These are phyloP conservation scores for Venusia cambrica DNA, from an alignment of 2,888 invertebrate genomes.

Conservation along the genomic window DNA sequence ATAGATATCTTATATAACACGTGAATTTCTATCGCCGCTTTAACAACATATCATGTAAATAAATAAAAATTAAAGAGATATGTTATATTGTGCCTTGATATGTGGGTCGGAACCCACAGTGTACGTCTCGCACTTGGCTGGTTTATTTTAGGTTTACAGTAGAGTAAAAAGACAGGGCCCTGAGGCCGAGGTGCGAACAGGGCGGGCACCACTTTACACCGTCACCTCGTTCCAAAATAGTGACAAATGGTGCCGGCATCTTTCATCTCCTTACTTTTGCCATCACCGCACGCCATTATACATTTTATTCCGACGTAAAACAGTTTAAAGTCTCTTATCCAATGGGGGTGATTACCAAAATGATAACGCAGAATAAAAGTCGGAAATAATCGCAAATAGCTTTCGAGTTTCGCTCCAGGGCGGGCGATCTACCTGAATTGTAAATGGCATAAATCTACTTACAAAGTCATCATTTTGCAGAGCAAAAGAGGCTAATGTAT, in stretches of 20 bases:
- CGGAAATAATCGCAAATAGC: slow-evolving; percentile 75
- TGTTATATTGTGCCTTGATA: too few species aligned
- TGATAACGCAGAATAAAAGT: slow-evolving; percentile 74
- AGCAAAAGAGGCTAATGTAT: too few species aligned
- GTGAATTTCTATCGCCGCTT: too few species aligned
- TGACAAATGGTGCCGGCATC: slow-evolving; percentile 77
- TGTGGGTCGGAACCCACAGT: too few species aligned
- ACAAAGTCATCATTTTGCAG: too few species aligned
- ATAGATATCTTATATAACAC: too few species aligned
- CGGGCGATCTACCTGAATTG: slow-evolving; percentile 58
- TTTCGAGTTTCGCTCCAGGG: slow-evolving; percentile 52
- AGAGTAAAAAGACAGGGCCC: slow-evolving; percentile 50
- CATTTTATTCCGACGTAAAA: slow-evolving; percentile 36
- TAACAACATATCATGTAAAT: too few species aligned
- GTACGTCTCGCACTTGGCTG: too few species aligned
- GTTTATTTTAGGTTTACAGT: slow-evolving; percentile 66
- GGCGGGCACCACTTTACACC: slow-evolving; percentile 67
- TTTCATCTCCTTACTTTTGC: slow-evolving; percentile 64
- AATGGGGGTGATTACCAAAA: slow-evolving; percentile 53
- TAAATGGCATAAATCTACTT: slow-evolving; percentile 51
- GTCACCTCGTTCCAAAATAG: slow-evolving; percentile 73
- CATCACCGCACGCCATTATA: slow-evolving; percentile 36
- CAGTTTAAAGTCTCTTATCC: slow-evolving; percentile 31
- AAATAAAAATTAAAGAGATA: too few species aligned
- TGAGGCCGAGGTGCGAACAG: slow-evolving; percentile 61